A percentile compares a stretch with the other conserved stretches of the same genome.
Conservation (phyloP, 2,888 invertebrate species). For the Tuberolachnus salignus region DNA sequence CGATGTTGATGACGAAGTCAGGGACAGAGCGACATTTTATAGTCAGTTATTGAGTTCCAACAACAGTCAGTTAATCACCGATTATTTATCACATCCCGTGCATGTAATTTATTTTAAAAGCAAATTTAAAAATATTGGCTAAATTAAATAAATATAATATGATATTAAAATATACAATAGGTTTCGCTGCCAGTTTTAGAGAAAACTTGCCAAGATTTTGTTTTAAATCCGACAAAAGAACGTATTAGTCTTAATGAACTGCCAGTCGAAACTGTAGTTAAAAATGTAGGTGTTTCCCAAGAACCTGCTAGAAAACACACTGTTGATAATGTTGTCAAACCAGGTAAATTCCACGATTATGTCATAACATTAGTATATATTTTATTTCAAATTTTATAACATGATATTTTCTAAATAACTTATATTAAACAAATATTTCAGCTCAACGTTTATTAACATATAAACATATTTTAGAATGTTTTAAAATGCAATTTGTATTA, state of each 20-base stretch:
- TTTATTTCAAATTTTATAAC: constrained; percentile 34
- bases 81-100: constrained; percentile 76
- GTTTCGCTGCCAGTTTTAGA: constrained; percentile 89
- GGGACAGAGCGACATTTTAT: constrained; percentile 97
- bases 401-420: neutral
- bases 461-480: no score
- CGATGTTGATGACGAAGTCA: constrained; percentile 97
- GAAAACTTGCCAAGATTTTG: constrained; percentile 82
- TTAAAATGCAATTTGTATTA: no score
- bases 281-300: constrained; percentile 29
- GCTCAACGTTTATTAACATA: no score
- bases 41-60: constrained; percentile 79
- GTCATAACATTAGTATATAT: neutral
- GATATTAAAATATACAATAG: constrained; percentile 60
- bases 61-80: constrained; percentile 74
- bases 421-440: no score
- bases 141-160: neutral
- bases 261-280: constrained; percentile 67
- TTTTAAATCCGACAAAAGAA: constrained; percentile 72
- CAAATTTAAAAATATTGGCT: neutral
- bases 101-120: constrained; percentile 64
- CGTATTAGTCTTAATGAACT: constrained; percentile 87
- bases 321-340: constrained; percentile 31
- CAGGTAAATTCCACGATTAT: constrained; percentile 2
- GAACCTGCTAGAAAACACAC: constrained; percentile 37